A percentile compares a stretch with the other conserved stretches of the same genome.
These are phyloP conservation scores for Galeruca laticollis DNA, from an alignment of 2,888 invertebrate species.

Conservation along the genomic window DNA sequence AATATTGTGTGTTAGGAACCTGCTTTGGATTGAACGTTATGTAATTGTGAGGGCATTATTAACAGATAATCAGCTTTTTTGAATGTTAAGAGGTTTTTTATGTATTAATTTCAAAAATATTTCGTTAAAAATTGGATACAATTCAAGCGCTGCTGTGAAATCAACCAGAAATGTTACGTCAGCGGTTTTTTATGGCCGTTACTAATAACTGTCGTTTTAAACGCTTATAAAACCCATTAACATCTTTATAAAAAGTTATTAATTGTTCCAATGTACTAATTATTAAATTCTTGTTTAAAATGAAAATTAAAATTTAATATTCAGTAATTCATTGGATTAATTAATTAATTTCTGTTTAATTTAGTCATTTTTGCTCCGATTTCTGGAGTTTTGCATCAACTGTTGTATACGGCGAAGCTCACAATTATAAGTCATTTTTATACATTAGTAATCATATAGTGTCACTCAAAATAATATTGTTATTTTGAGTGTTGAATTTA, in stretches of 20 bases:
- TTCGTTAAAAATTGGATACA: neutral
- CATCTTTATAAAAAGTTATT: neutral
- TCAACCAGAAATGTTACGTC: neutral
- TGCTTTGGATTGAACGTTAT: neutral
- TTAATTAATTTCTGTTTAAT: too few relatives aligned
- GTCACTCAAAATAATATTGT: too few relatives aligned
- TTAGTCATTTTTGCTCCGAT: too few relatives aligned
- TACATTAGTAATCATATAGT: too few relatives aligned
- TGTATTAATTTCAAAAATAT: constrained; percentile 1
- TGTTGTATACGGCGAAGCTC: too few relatives aligned
- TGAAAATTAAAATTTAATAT: too few relatives aligned
- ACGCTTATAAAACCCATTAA: neutral
- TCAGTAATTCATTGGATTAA: too few relatives aligned
- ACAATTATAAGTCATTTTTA: too few relatives aligned
- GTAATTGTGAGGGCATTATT: neutral
- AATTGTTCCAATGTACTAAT: neutral
- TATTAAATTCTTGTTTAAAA: too few relatives aligned
- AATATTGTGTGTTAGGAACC: neutral
- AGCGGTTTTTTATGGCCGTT: neutral
- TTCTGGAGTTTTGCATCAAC: too few relatives aligned
- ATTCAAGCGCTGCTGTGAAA: neutral
- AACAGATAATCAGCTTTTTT: neutral
- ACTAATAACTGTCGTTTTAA: constrained; percentile 1
- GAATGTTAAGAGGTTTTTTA: neutral
- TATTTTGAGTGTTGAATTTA: too few relatives aligned